phyloP scores from a whole-genome alignment of 2,797 vertebrate species.

The Podarcis lilfordi region DNA sequence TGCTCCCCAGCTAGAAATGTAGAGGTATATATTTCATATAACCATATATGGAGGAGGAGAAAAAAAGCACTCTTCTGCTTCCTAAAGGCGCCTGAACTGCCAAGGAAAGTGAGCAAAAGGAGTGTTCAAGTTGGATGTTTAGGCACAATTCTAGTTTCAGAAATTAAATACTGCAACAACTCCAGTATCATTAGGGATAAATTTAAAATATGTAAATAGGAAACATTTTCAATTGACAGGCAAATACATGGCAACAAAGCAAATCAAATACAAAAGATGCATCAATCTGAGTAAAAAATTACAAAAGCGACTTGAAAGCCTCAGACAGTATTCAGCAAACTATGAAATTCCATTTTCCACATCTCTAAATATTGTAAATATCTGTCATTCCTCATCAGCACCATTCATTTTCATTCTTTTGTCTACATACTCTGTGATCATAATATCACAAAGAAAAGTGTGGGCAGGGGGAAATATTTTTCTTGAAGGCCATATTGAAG shows the following conservation, averaged over 20 bases:
- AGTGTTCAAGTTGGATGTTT: neutral
- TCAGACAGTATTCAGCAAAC: neutral
- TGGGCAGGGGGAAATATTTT: neutral
- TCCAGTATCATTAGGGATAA: neutral
- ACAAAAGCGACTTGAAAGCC: neutral
- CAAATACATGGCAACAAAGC: neutral
- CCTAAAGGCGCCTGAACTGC: neutral
- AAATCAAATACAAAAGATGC: neutral
- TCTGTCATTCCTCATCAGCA: neutral
- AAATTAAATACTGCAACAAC: neutral
- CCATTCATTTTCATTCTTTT: neutral
- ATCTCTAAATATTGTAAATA: neutral
- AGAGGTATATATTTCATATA: neutral
- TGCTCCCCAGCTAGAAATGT: neutral
- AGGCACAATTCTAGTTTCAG: neutral
- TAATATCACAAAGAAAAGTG: neutral
- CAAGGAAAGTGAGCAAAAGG: neutral
- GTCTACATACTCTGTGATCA: neutral
- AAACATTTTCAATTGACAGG: neutral
- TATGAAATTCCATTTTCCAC: neutral
- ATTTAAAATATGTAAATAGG: neutral
- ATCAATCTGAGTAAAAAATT: neutral
- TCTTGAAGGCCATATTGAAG: rapidly evolving
- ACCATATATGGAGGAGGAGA: neutral
- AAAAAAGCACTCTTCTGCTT: too few relatives aligned